Evolutionary conservation across 2,888 invertebrate genomes (phyloP).

Genomic region (Tipula vernalis): DNA sequence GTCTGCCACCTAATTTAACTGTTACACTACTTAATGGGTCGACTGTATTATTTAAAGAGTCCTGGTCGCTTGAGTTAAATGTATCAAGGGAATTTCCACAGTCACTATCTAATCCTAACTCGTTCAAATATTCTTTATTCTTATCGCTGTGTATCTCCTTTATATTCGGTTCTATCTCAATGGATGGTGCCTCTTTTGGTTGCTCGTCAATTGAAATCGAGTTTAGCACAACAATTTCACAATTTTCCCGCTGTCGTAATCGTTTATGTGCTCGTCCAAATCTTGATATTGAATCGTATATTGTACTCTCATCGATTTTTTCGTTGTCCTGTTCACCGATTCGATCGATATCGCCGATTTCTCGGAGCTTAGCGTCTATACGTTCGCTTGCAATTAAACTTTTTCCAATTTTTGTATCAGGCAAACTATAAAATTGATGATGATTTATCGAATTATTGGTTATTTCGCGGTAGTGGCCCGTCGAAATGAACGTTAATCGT

Average conservation of each 20-base stretch:
- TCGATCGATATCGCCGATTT: conserved; percentile 21
- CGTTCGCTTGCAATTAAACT: conserved; percentile 56
- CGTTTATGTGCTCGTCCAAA: conserved; percentile 32
- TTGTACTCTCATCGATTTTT: background rate
- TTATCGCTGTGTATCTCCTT: background rate
- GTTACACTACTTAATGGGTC: background rate
- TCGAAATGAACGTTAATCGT: conserved; percentile 20
- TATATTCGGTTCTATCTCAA: conserved; percentile 25
- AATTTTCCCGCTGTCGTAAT: conserved; percentile 26
- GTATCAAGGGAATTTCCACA: conserved; percentile 14
- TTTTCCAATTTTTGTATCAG: conserved; percentile 56
- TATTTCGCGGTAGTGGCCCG: conserved; percentile 14
- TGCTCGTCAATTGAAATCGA: conserved; percentile 17
- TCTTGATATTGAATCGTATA: conserved; percentile 30
- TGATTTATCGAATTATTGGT: background rate
- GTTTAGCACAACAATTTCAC: conserved; percentile 13
- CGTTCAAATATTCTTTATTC: conserved; percentile 13
- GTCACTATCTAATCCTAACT: conserved; percentile 14
- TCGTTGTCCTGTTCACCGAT: conserved; percentile 8
- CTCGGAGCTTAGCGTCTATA: conserved; percentile 55
- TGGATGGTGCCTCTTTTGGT: conserved; percentile 27
- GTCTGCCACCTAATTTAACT: conserved; percentile 13
- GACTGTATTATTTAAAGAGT: background rate
- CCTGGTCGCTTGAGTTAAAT: conserved; percentile 6
- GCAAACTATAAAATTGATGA: conserved; percentile 58